Base-by-base conservation (phyloP, 2,888 invertebrate genomes). In the Pomacea canaliculata region DNA sequence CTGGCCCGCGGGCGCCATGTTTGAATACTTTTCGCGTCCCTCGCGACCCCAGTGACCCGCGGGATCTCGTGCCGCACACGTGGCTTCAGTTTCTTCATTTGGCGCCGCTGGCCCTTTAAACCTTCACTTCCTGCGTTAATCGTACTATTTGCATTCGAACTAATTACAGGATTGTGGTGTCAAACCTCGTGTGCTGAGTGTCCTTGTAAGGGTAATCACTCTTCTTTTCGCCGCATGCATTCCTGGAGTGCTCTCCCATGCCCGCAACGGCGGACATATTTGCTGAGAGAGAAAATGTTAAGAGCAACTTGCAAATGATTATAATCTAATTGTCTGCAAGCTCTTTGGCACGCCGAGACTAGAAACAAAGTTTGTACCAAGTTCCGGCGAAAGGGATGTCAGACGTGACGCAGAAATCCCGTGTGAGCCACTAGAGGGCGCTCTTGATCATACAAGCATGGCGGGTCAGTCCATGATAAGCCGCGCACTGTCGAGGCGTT, bases 41-140 rank as follows among this genome's bases (percentile, higher is more conserved):
- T 63, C 19, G 63, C n/a, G 16, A n/a, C 63, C 27, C 63, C 23
- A 1, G 10, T 63, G 23, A 63, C n/a, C 27, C 63, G 16, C 18
- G 63, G n/a, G 63, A 27, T 63, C 27, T 63, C 63, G 10, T 27
- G 18, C 27, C 63, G 23, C 63, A 27, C 63, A 63, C 63, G 63
- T 63, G 63, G 63, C 63, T 63, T 19, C 63, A 19, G 10, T 63
- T 63, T 63, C n/a, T n/a, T 27, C 63, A 63, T 23, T 27, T 63
- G 63, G 63, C n/a, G n/a, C 56, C 70, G n/a, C 51, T 27, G 10
- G 18, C 56, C 48, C 10, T 49, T n/a, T 8, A 63, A 71, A 71
- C 49, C 71, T 71, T 7, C 48, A 71, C 71, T 71, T 71, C 71
- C 71, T 71, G 63, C 71, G 16, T n/a, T 62, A 71, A 63, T 71